phyloP scores from a whole-genome alignment of 2,888 invertebrate species.

The Lycia hirtaria region DNA sequence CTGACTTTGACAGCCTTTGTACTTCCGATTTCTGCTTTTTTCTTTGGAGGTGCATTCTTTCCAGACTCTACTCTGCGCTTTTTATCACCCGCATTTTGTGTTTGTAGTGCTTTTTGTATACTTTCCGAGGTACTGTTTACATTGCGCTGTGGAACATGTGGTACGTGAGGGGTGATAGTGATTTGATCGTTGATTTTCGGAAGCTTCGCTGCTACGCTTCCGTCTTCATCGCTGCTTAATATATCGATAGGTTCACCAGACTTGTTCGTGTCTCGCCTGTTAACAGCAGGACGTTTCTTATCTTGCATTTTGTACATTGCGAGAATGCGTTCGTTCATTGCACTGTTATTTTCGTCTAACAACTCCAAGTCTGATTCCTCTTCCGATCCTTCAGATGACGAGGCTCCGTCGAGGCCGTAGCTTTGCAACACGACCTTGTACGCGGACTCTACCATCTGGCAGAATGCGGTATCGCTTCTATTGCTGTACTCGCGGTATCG shows the following conservation, averaged over 20 bases:
- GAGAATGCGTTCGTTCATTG: slow-evolving; percentile 85
- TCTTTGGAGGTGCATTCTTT: slow-evolving; percentile 59
- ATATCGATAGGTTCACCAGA: slow-evolving; percentile 79
- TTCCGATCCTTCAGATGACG: slow-evolving; percentile 85
- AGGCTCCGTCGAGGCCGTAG: slow-evolving; percentile 87
- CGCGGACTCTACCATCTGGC: slow-evolving; percentile 90
- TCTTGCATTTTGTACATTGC: slow-evolving; percentile 82
- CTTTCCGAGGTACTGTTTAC: slow-evolving; percentile 60
- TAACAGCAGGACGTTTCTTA: slow-evolving; percentile 72
- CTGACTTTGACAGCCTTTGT: slow-evolving; percentile 78
- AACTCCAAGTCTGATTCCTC: slow-evolving; percentile 89
- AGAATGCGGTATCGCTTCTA: slow-evolving; percentile 92
- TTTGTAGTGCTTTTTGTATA: slow-evolving; percentile 56
- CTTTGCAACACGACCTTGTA: slow-evolving; percentile 90
- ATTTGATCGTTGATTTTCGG: slow-evolving; percentile 82
- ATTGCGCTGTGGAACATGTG: slow-evolving; percentile 68
- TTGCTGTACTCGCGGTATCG: slow-evolving; percentile 91
- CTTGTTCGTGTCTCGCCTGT: slow-evolving; percentile 69
- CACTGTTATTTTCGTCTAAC: slow-evolving; percentile 92
- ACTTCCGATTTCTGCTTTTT: slow-evolving; percentile 67
- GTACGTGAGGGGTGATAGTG: slow-evolving; percentile 80
- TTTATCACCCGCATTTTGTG: slow-evolving; percentile 62
- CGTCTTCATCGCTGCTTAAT: slow-evolving; percentile 75
- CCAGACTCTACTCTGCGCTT: slow-evolving; percentile 71
- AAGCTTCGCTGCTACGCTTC: slow-evolving; percentile 73